Conservation (phyloP, 92 coral and sea anemone species). For the Virgularia gustaviana region DNA sequence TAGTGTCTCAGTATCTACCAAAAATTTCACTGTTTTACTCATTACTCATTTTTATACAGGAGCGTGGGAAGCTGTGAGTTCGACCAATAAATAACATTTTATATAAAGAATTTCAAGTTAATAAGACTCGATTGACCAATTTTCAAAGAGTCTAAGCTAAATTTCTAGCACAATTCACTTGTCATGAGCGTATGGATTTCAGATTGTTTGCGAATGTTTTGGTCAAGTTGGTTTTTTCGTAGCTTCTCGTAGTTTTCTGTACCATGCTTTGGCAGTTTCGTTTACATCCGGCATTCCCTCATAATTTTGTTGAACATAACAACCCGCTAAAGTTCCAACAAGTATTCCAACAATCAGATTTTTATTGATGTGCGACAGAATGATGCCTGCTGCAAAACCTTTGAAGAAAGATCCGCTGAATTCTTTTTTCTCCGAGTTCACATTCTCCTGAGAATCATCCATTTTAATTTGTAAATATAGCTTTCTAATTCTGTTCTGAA, state of each 20-base stretch:
- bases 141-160: no score
- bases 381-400: slow-evolving; percentile 87
- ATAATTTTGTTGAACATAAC: slow-evolving; percentile 89
- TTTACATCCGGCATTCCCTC: slow-evolving; percentile 74
- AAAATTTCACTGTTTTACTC: no score
- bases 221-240: slow-evolving; percentile 53
- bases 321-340: slow-evolving; percentile 87
- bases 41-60: no score
- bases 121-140: no score
- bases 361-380: slow-evolving; percentile 92
- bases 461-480: slow-evolving; percentile 1
- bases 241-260: slow-evolving; percentile 58
- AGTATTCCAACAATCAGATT: slow-evolving; percentile 75
- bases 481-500: neutral
- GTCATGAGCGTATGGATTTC: no score
- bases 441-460: slow-evolving; percentile 41
- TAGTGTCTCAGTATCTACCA: no score
- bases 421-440: slow-evolving; percentile 52
- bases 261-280: slow-evolving; percentile 61
- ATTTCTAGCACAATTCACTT: no score
- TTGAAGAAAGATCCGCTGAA: slow-evolving; percentile 72
- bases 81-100: no score
- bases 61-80: no score
- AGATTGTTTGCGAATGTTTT: no score
- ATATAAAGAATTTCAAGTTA: no score